Percentiles rank a stretch among this genome's conserved stretches.
phyloP scores from a whole-genome alignment of 2,888 invertebrate species.

The Tinea pellionella region DNA sequence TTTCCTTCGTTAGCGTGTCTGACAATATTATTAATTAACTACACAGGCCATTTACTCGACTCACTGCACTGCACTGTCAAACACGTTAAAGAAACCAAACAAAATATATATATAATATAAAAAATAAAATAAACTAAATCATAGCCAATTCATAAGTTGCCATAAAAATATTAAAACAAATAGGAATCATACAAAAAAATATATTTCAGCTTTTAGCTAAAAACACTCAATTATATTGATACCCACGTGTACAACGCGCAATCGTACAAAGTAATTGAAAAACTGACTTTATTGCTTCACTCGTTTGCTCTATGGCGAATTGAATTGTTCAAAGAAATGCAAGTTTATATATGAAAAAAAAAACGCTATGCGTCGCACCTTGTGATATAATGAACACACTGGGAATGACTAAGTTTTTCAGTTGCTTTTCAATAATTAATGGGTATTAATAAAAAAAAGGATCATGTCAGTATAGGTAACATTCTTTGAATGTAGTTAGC shows the following conservation, averaged over 20 bases:
- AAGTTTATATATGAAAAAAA: background rate
- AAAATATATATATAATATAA: no score
- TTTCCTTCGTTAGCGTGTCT: background rate
- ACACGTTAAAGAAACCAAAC: conserved; percentile 30
- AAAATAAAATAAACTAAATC: conserved; percentile 46
- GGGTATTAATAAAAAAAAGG: background rate
- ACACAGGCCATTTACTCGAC: no score
- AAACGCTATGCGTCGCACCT: conserved; percentile 2
- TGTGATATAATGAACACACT: background rate
- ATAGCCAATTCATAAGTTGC: conserved; percentile 42
- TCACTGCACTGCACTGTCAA: background rate
- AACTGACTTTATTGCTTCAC: background rate
- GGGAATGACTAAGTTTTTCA: background rate
- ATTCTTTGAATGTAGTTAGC: conserved; percentile 36
- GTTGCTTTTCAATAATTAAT: background rate
- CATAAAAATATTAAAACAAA: background rate
- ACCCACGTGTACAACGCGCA: background rate
- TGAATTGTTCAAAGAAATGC: background rate
- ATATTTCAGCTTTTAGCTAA: conserved; percentile 53
- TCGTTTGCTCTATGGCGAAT: background rate
- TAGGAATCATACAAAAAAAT: conserved; percentile 25
- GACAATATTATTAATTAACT: background rate
- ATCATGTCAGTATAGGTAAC: conserved; percentile 21
- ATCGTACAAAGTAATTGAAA: background rate
- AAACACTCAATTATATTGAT: conserved; percentile 17